These are phyloP conservation scores for Dufourea novaeangliae DNA, from an alignment of 1,140 invertebrate species.

Conservation along the genomic window DNA sequence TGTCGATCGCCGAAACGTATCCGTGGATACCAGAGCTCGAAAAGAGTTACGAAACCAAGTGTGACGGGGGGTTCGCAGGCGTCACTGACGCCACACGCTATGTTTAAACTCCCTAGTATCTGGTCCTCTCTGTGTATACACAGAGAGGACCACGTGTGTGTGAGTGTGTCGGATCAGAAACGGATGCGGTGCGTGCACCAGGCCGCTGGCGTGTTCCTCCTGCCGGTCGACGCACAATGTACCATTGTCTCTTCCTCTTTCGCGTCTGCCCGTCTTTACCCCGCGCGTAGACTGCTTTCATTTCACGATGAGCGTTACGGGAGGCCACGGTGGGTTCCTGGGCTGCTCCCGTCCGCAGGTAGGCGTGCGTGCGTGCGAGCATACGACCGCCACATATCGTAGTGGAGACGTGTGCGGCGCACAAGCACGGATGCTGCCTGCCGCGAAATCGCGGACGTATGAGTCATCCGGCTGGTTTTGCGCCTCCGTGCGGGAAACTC, in stretches of 20 bases:
- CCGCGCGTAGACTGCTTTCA: constrained; percentile 25
- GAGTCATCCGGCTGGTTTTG: constrained; percentile 48
- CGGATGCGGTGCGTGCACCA: constrained; percentile 60
- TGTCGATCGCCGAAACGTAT: neutral
- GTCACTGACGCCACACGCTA: constrained; percentile 69
- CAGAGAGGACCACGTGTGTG: constrained; percentile 19
- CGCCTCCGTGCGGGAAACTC: neutral
- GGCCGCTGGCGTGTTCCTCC: constrained; percentile 32
- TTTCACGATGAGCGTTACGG: constrained; percentile 1
- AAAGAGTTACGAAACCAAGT: constrained; percentile 15
- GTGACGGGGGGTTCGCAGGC: constrained; percentile 47
- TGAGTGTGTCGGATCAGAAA: constrained; percentile 63
- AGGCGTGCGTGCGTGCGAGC: neutral
- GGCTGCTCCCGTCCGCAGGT: neutral
- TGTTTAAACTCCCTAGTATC: constrained; percentile 66
- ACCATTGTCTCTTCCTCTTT: constrained; percentile 65
- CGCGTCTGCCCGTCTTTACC: constrained; percentile 32
- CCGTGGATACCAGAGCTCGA: no score
- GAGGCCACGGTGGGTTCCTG: neutral
- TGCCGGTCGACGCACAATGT: constrained; percentile 63
- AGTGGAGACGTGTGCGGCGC: no score
- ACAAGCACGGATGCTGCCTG: constrained; percentile 15
- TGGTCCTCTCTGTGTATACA: constrained; percentile 23
- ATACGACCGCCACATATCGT: no score
- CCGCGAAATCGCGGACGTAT: constrained; percentile 23